Evolutionary conservation across 2,113 vertebrate genomes (phyloP).

Genomic region (Nothobranchius furzeri): DNA sequence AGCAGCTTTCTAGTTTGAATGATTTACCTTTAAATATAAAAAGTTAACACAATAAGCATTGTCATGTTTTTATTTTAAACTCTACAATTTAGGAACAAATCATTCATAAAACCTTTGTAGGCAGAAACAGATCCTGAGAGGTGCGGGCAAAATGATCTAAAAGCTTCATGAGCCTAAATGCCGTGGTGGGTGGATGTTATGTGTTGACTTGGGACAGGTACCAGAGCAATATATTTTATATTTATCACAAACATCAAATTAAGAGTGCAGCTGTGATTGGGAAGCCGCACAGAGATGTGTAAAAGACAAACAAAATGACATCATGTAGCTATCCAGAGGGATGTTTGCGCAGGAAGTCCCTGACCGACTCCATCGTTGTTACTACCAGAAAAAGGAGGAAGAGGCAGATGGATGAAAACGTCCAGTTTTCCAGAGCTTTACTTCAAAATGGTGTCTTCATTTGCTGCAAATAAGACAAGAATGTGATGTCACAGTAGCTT

Average conservation of each 20-base stretch:
- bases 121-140: neutral
- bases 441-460: constrained; percentile 87
- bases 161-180: neutral
- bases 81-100: no score
- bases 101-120: neutral
- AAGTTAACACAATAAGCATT: neutral
- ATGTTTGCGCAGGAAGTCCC: neutral
- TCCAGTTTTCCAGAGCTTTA: constrained; percentile 38
- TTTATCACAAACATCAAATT: constrained; percentile 35
- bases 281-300: constrained; percentile 15
- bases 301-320: constrained; percentile 20
- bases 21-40: no score
- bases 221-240: constrained; percentile 11
- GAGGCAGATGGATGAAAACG: constrained; percentile 29
- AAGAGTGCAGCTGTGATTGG: neutral
- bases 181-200: neutral
- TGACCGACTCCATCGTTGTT: neutral
- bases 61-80: neutral
- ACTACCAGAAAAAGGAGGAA: constrained; percentile 13
- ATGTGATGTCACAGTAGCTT: neutral
- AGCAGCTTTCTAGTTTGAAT: no score
- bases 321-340: constrained; percentile 10
- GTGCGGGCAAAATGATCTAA: neutral
- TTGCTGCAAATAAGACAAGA: constrained; percentile 71
- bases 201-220: neutral